Evolutionary conservation across 2,888 invertebrate genomes (phyloP).

Genomic region (Drosophila aldrichi): DNA sequence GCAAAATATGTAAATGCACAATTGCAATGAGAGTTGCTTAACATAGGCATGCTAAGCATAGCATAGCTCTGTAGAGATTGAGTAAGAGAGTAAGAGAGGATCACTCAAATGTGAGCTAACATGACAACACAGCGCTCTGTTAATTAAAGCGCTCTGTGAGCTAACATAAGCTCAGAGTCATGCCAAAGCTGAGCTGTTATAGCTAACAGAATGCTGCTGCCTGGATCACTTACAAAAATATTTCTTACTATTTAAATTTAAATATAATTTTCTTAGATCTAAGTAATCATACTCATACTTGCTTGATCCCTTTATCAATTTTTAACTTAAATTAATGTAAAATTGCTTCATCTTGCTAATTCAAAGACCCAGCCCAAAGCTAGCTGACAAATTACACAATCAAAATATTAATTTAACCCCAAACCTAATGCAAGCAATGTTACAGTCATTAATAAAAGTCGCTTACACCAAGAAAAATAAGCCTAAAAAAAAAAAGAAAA

Average conservation of each 20-base stretch:
- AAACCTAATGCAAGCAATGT: constrained; percentile 27
- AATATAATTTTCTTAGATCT: background rate
- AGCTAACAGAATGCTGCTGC: background rate
- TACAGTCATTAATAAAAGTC: constrained; percentile 63
- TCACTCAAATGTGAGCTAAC: background rate
- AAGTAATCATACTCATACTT: too few relatives aligned
- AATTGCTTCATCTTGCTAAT: too few relatives aligned
- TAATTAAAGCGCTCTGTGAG: background rate
- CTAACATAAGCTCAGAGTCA: background rate
- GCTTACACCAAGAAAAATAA: constrained; percentile 16
- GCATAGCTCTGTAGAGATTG: too few relatives aligned
- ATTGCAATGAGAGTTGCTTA: too few relatives aligned
- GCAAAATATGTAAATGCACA: too few relatives aligned
- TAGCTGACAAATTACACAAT: constrained; percentile 50
- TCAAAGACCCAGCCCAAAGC: background rate
- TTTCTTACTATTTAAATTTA: background rate
- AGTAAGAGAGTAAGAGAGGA: too few relatives aligned
- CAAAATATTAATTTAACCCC: constrained; percentile 64
- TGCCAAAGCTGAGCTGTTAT: background rate
- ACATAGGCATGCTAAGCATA: background rate
- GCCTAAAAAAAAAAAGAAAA: background rate
- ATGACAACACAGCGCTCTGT: background rate
- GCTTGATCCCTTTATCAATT: too few relatives aligned
- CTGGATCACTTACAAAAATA: background rate
- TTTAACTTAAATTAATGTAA: too few relatives aligned